Percentiles rank a stretch among this genome's conserved stretches.
These are phyloP conservation scores for Lophura swinhoii DNA, from an alignment of 2,797 vertebrate species.

Conservation along the genomic window DNA sequence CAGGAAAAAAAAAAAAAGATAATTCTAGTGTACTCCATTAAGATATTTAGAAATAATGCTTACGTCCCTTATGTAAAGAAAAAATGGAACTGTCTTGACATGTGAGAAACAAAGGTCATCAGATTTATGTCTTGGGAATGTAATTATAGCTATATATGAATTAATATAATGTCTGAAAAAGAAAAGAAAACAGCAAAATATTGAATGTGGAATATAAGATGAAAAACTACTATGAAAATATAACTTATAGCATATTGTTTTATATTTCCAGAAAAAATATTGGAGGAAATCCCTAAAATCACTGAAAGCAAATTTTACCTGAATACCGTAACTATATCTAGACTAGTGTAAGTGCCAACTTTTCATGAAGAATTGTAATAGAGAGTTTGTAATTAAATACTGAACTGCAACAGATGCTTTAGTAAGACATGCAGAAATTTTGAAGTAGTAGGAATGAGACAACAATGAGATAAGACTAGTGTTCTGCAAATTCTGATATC, in stretches of 20 bases:
- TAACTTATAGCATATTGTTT: not conserved
- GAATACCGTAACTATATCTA: not conserved
- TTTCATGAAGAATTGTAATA: conserved; percentile 28
- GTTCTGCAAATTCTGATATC: conserved; percentile 7
- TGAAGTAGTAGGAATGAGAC: not conserved
- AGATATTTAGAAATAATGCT: not conserved
- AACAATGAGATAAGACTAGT: conserved; percentile 35
- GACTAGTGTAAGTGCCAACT: conserved; percentile 10
- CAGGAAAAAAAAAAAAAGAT: not conserved
- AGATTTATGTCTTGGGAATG: not conserved
- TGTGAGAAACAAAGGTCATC: not conserved
- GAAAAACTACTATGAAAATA: not conserved
- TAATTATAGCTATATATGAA: not conserved
- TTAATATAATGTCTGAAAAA: not conserved
- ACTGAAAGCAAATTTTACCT: not conserved
- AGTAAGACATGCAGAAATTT: conserved; percentile 46
- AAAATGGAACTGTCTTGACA: not conserved
- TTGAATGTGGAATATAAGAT: not conserved
- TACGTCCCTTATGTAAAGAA: not conserved
- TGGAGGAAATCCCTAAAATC: not conserved
- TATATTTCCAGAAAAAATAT: not conserved
- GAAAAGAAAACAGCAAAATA: not conserved
- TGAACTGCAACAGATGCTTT: conserved; percentile 53
- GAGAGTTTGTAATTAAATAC: conserved; percentile 41
- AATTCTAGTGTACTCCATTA: not conserved